Base-by-base conservation (phyloP, 2,888 invertebrate species). In the Therioaphis trifolii region DNA sequence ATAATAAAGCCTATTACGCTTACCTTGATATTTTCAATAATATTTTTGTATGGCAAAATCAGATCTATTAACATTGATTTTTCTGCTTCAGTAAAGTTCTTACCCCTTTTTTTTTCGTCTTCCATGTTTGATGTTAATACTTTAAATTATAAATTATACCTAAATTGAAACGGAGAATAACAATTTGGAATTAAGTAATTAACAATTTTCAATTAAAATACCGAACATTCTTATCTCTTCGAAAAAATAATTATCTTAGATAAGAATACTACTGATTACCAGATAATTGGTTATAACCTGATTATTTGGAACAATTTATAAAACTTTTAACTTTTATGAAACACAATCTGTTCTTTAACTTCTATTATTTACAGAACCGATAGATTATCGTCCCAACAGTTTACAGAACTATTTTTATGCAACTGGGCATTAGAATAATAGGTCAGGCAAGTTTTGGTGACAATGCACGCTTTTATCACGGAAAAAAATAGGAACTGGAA, bases 21-120 rank as follows among this genome's bases (percentile, higher is more conserved):
- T 66, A 66, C 66, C 66, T 66, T 66, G 12, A 66, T 66, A 66
- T 66, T 66, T 66, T 66, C 63, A 66, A 66, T 66, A 35, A 66
- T 63, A 9, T 66, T 66, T 66, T 66, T 66, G 9, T 66, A 12
- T 9, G 35, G 63, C 12, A 35, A 35, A 35, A 66, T 7, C 2
- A 66, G 9, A 35, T 66, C 63, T n/a, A 66, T 66, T 66, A 66
- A 66, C 18, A 66, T 2, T 0, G 11, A 35, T 35, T 66, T 66
- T 66, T 66, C 63, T 11, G 63, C 9, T 9, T 66, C 63, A 0
- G 63, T 35, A 12, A 66, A 35, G 9, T 66, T 66, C 12, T 9
- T 66, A 9, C 63, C 35, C 18, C 35, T 66, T 66, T 66, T 66
- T 55, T 55, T 11, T 4, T 55, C 55, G 27, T 63, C 61, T 61